phyloP scores from a whole-genome alignment of 1,140 invertebrate species.

The Drosophila arizonae region DNA sequence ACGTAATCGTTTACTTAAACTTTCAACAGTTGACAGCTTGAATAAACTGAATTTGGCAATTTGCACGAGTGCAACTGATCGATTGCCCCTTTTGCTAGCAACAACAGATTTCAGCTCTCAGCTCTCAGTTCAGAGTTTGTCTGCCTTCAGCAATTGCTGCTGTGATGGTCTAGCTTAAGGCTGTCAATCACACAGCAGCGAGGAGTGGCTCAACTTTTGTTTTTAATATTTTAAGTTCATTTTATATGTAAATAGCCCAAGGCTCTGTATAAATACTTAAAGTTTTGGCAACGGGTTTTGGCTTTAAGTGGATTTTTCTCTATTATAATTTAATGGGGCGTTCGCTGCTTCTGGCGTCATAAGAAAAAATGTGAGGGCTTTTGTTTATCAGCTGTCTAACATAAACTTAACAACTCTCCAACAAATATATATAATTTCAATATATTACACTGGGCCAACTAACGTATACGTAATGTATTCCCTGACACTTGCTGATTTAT shows the following conservation, averaged over 20 bases:
- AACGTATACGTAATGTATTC: conserved; percentile 1
- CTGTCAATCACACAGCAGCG: background rate
- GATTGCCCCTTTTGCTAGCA: conserved; percentile 3
- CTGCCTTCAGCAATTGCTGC: background rate
- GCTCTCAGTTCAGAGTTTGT: background rate
- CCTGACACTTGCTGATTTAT: background rate
- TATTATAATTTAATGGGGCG: too few relatives aligned
- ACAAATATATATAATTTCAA: too few relatives aligned
- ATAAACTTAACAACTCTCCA: too few relatives aligned
- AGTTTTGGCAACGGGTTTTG: too few relatives aligned
- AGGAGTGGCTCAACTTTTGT: background rate
- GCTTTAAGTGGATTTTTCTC: too few relatives aligned
- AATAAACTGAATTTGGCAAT: conserved; percentile 21
- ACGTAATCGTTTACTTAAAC: background rate
- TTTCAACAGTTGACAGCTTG: conserved; percentile 3
- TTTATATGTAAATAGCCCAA: too few relatives aligned
- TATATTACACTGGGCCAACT: background rate
- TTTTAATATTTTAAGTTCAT: background rate
- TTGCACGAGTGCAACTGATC: conserved; percentile 22
- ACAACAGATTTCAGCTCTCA: background rate
- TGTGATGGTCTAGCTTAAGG: background rate
- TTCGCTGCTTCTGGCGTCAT: too few relatives aligned
- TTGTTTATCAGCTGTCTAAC: too few relatives aligned
- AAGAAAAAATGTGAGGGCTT: too few relatives aligned
- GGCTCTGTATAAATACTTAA: too few relatives aligned